A percentile compares a stretch with the other conserved stretches of the same genome.
Evolutionary conservation across 2,113 vertebrate species (phyloP).

Genomic region (Rhinolophus ferrumequinum): DNA sequence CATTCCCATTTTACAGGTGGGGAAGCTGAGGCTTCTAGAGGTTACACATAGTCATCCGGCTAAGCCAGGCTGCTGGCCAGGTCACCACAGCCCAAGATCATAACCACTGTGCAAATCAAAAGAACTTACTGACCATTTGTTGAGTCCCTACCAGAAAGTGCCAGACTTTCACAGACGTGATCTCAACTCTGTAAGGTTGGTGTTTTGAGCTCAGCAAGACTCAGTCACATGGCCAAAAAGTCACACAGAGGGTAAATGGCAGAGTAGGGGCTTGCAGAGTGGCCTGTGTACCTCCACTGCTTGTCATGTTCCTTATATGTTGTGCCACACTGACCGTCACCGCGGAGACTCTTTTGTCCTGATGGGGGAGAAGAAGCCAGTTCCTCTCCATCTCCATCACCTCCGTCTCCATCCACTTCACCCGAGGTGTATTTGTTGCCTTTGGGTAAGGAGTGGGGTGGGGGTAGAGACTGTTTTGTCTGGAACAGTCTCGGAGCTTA

Average conservation of each 20-base stretch:
- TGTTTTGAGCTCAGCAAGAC: background rate
- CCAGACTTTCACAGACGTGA: background rate
- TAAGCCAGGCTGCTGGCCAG: background rate
- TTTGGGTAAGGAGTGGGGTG: too few species aligned
- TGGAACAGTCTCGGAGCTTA: too few species aligned
- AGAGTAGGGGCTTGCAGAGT: background rate
- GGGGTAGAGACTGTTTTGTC: too few species aligned
- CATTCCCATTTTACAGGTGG: background rate
- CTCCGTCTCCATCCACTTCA: background rate
- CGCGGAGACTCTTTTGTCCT: background rate
- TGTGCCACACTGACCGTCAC: too few species aligned
- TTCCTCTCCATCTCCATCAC: accelerated
- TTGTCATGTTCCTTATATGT: accelerated
- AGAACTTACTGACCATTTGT: background rate
- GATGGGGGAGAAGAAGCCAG: background rate
- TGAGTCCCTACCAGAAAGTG: background rate
- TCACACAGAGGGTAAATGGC: background rate
- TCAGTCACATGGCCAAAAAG: background rate
- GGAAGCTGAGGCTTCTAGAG: background rate
- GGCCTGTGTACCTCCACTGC: background rate
- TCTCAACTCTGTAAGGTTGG: background rate
- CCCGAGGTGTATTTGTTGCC: background rate
- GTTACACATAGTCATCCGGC: background rate
- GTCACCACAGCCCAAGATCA: too few species aligned
- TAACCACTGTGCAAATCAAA: background rate